A percentile compares a stretch with the other conserved stretches of the same genome.
phyloP scores from a whole-genome alignment of 1,140 invertebrate species.

The Plectrocnemia conspersa region DNA sequence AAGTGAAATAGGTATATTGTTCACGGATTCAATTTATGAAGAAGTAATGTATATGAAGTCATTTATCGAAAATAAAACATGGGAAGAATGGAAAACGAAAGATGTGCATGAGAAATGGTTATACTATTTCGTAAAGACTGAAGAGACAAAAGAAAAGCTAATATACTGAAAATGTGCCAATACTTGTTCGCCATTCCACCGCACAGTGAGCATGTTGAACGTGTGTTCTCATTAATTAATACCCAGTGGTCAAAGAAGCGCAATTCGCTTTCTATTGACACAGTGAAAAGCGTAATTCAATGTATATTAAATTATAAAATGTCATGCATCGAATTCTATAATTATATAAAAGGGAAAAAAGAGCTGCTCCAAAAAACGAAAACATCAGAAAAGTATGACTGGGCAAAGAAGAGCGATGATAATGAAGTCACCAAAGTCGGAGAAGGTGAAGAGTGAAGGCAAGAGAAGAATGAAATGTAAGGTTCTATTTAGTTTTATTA shows the following conservation, averaged over 20 bases:
- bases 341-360: neutral
- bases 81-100: too few species aligned
- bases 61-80: too few species aligned
- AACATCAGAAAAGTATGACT: neutral
- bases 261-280: conserved; percentile 2
- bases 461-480: conserved; percentile 1
- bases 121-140: neutral
- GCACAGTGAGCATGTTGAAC: neutral
- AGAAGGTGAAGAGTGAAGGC: neutral
- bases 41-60: too few species aligned
- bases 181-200: neutral
- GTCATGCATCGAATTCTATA: conserved; percentile 4
- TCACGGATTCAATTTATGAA: too few species aligned
- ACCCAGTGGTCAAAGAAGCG: neutral
- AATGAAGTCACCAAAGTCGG: neutral
- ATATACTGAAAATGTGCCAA: neutral
- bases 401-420: neutral
- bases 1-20: neutral
- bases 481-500: too few species aligned
- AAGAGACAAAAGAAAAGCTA: neutral
- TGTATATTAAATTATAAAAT: neutral
- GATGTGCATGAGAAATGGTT: conserved; percentile 2
- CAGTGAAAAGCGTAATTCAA: conserved; percentile 1
- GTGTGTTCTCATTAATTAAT: conserved; percentile 6
- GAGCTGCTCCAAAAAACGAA: neutral